Evolutionary conservation across 2,113 vertebrate genomes (phyloP).

Genomic region (Poeciliopsis turrubarensis): DNA sequence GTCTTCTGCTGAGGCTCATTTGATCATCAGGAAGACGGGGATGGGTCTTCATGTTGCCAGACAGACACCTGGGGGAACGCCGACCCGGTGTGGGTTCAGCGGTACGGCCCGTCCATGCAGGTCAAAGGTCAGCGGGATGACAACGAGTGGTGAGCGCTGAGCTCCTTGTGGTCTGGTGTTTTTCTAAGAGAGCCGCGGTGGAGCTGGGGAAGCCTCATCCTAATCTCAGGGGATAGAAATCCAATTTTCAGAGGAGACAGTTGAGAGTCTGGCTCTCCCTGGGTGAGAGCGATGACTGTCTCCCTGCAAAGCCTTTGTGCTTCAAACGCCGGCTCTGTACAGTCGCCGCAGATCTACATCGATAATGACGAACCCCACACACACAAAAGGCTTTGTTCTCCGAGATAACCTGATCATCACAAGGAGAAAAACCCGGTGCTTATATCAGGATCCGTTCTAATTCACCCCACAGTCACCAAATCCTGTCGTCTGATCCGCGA

Average conservation of each 20-base stretch:
- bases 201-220: slow-evolving; percentile 64
- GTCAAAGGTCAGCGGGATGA: slow-evolving; percentile 60
- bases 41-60: slow-evolving; percentile 41
- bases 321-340: slow-evolving; percentile 53
- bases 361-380: slow-evolving; percentile 50
- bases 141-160: slow-evolving; percentile 28
- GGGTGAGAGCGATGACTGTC: slow-evolving; percentile 68
- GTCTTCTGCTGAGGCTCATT: slow-evolving; percentile 42
- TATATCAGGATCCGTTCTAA: slow-evolving; percentile 44
- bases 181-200: slow-evolving; percentile 64
- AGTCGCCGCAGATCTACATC: slow-evolving; percentile 54
- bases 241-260: slow-evolving; percentile 78
- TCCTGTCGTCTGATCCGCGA: slow-evolving; percentile 8
- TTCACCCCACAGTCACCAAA: slow-evolving; percentile 41
- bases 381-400: slow-evolving; percentile 60
- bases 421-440: slow-evolving; percentile 37
- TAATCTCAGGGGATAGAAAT: slow-evolving; percentile 79
- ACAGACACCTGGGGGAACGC: slow-evolving; percentile 56
- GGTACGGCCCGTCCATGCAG: slow-evolving; percentile 40
- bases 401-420: slow-evolving; percentile 49
- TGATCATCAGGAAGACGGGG: slow-evolving; percentile 24
- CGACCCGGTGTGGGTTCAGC: slow-evolving; percentile 47
- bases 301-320: slow-evolving; percentile 61
- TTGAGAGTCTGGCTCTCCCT: slow-evolving; percentile 72
- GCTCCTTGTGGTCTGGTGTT: slow-evolving; percentile 59